Percentiles rank a stretch among this genome's conserved stretches.
Evolutionary conservation across 1,140 invertebrate genomes (phyloP).

Genomic region (Drepana arcuata): DNA sequence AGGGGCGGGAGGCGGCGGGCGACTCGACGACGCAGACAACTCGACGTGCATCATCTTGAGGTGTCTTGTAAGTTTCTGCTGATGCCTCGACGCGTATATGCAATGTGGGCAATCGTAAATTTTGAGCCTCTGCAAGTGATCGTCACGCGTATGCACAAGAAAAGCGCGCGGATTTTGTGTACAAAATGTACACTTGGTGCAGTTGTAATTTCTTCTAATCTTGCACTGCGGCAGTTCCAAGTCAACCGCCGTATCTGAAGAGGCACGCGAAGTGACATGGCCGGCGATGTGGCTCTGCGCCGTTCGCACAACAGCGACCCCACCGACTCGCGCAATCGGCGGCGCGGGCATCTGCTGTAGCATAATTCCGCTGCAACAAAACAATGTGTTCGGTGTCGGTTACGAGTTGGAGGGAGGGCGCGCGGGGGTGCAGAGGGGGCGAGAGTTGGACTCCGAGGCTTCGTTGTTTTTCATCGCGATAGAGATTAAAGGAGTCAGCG

Average conservation of each 20-base stretch:
- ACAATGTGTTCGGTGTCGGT: constrained; percentile 59
- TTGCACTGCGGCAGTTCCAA: constrained; percentile 81
- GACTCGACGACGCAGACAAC: background rate
- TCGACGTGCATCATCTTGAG: constrained; percentile 30
- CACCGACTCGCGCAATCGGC: constrained; percentile 50
- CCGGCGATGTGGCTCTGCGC: constrained; percentile 48
- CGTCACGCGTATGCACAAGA: constrained; percentile 84
- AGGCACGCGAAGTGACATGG: constrained; percentile 53
- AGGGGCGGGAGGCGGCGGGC: background rate
- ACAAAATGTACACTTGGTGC: constrained; percentile 81
- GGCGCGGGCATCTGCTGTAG: constrained; percentile 64
- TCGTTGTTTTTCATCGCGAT: too few species aligned
- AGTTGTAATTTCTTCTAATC: constrained; percentile 84
- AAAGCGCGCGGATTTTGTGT: constrained; percentile 88
- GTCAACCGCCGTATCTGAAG: constrained; percentile 59
- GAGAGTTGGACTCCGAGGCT: constrained; percentile 20
- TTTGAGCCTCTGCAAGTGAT: constrained; percentile 82
- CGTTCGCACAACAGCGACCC: constrained; percentile 50
- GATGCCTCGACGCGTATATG: constrained; percentile 88
- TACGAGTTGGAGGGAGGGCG: too few species aligned
- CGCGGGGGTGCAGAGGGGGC: constrained; percentile 45
- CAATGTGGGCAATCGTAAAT: constrained; percentile 88
- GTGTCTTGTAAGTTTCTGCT: constrained; percentile 88
- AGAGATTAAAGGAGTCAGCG: too few species aligned
- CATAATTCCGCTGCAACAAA: constrained; percentile 68